These are phyloP conservation scores for Noctua pronuba DNA, from an alignment of 2,888 invertebrate species.

Conservation along the genomic window DNA sequence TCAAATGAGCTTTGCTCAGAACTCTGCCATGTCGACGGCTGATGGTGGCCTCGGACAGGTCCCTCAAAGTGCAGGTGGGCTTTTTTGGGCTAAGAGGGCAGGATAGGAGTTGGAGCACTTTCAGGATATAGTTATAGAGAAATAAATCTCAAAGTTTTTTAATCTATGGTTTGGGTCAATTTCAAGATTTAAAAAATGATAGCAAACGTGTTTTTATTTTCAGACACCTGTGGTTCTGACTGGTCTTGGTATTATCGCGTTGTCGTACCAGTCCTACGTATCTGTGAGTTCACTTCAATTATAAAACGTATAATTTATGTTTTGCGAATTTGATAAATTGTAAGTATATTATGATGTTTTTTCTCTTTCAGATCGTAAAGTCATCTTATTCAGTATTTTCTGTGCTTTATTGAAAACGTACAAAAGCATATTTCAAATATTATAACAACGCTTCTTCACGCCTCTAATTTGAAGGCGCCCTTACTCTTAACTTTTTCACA, in stretches of 20 bases:
- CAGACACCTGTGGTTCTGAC: conserved; percentile 70
- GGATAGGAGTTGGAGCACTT: neutral
- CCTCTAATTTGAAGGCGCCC: no score
- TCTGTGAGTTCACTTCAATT: conserved; percentile 65
- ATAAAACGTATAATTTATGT: neutral
- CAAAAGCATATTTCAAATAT: neutral
- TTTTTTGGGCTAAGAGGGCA: no score
- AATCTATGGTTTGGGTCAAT: neutral
- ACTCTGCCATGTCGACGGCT: neutral
- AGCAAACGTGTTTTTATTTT: conserved; percentile 15
- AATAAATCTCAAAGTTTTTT: neutral
- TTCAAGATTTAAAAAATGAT: neutral
- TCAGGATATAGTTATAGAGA: neutral
- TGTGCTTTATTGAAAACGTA: conserved; percentile 45
- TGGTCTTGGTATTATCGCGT: conserved; percentile 65
- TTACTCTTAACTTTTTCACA: neutral
- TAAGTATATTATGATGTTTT: neutral
- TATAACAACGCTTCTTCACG: no score
- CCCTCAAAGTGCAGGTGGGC: neutral
- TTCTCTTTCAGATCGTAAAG: conserved; percentile 64
- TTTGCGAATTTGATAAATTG: neutral
- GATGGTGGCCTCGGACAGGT: neutral
- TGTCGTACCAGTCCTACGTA: conserved; percentile 74
- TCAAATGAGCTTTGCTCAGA: neutral
- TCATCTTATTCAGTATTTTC: conserved; percentile 66